Conservation (phyloP, 2,888 invertebrate genomes). For the Chymomyza caudatula region DNA sequence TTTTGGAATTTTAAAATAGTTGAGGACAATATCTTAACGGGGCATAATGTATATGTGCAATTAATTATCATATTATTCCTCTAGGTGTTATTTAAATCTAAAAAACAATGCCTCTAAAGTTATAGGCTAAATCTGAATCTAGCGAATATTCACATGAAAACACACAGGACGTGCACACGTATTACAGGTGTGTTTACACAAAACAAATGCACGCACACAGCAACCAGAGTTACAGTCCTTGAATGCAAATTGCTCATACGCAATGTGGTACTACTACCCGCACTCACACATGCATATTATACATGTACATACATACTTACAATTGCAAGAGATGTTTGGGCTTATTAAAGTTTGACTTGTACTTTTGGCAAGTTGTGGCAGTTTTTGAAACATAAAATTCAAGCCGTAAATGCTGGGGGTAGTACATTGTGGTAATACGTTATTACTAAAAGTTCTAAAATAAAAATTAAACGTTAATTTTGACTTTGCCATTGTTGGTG, state of each 20-base stretch:
- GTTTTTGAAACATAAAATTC: neutral
- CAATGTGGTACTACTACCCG: slow-evolving; percentile 45
- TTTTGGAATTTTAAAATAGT: no score
- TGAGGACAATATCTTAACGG: no score
- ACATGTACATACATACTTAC: slow-evolving; percentile 22
- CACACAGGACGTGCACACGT: neutral
- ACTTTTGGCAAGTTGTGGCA: slow-evolving; percentile 38
- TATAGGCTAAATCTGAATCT: neutral
- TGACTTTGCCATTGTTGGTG: no score
- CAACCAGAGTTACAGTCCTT: slow-evolving; percentile 17
- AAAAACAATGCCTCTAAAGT: neutral
- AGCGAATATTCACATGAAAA: neutral
- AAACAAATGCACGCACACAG: slow-evolving; percentile 16
- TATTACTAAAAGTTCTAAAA: slow-evolving; percentile 23
- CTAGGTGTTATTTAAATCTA: neutral
- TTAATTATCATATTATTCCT: no score
- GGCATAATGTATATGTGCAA: no score
- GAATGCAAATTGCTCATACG: slow-evolving; percentile 65
- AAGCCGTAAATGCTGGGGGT: neutral
- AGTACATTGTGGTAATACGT: neutral
- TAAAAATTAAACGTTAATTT: slow-evolving; percentile 61
- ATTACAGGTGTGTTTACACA: slow-evolving; percentile 47
- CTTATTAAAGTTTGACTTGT: slow-evolving; percentile 65
- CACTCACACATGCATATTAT: slow-evolving; percentile 8
- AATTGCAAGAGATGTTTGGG: slow-evolving; percentile 30